A percentile compares a stretch with the other conserved stretches of the same genome.
phyloP scores from a whole-genome alignment of 2,797 vertebrate species.

The Urosaurus nigricauda region DNA sequence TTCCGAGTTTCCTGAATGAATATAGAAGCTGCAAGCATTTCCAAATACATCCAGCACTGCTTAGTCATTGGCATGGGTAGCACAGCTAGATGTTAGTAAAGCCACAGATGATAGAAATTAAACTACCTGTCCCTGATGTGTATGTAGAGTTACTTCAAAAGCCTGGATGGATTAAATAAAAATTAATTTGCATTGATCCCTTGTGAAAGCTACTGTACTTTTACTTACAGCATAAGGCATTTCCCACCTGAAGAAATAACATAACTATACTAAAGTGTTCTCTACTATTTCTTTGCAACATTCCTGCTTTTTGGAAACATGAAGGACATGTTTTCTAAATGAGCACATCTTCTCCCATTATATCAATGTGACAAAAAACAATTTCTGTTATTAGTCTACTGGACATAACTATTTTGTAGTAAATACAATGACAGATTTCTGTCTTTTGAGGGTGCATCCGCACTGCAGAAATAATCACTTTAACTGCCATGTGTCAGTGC shows the following conservation, averaged over 20 bases:
- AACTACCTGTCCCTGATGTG: constrained; percentile 82
- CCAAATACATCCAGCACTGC: constrained; percentile 70
- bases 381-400: neutral
- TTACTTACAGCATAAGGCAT: constrained; percentile 21
- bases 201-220: constrained; percentile 57
- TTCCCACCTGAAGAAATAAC: neutral
- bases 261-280: neutral
- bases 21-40: constrained; percentile 69
- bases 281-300: no score
- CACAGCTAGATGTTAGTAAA: constrained; percentile 77
- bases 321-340: neutral
- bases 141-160: constrained; percentile 76
- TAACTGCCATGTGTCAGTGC: no score
- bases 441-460: no score
- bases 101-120: constrained; percentile 83
- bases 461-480: no score
- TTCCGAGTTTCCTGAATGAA: constrained; percentile 80
- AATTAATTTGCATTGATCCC: constrained; percentile 73
- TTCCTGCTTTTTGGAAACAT: neutral
- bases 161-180: constrained; percentile 72
- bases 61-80: constrained; percentile 77
- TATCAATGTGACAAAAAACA: neutral
- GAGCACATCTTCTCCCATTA: neutral
- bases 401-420: neutral
- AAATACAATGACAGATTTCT: no score